Percentiles rank a stretch among this genome's conserved stretches.
phyloP scores from a whole-genome alignment of 2,888 invertebrate species.

The Meteorus colon region DNA sequence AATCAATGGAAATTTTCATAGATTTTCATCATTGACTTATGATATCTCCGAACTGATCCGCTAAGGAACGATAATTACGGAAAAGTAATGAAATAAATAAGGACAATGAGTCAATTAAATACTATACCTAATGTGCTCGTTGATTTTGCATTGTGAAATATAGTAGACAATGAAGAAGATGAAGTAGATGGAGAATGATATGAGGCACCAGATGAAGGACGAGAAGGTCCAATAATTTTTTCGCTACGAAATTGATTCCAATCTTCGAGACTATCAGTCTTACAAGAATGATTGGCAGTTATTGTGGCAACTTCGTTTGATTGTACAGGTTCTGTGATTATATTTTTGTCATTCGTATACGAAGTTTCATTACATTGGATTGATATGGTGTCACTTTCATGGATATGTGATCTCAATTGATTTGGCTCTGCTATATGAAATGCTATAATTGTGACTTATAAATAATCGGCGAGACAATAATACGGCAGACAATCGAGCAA shows the following conservation, averaged over 20 bases:
- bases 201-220: background rate
- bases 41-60: too few relatives aligned
- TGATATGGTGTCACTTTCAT: background rate
- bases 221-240: background rate
- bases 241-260: constrained; percentile 53
- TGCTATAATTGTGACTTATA: background rate
- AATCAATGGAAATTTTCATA: background rate
- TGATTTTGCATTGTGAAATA: background rate
- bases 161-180: background rate
- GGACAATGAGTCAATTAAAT: background rate
- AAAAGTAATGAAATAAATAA: background rate
- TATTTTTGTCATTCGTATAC: too few relatives aligned
- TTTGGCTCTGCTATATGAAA: background rate
- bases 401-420: background rate
- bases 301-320: background rate
- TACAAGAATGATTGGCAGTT: constrained; percentile 4
- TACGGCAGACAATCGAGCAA: background rate
- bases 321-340: background rate
- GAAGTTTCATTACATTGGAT: background rate
- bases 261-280: constrained; percentile 52
- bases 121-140: background rate
- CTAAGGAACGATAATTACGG: background rate
- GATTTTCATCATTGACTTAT: too few relatives aligned
- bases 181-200: background rate
- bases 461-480: background rate